Conservation (phyloP, 2,888 invertebrate genomes). For the Oithona nana region DNA sequence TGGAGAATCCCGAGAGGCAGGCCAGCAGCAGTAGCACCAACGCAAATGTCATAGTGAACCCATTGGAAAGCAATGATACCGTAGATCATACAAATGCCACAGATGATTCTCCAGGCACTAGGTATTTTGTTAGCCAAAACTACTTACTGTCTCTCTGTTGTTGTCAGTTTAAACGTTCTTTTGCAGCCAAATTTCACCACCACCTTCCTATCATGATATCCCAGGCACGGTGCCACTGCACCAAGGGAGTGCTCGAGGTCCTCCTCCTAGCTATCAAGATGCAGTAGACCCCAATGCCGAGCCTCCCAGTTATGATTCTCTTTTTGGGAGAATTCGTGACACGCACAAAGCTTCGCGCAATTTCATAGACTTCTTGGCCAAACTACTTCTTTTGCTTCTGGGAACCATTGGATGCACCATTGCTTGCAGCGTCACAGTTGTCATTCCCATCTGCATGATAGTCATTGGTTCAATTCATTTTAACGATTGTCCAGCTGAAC, state of each 20-base stretch:
- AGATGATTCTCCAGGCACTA: too few relatives aligned
- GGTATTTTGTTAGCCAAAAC: too few relatives aligned
- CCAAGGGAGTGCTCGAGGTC: conserved; percentile 9
- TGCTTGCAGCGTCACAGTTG: conserved; percentile 10
- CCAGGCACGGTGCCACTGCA: conserved; percentile 15
- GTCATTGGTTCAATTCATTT: conserved; percentile 12
- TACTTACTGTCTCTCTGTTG: too few relatives aligned
- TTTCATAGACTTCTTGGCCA: conserved; percentile 15
- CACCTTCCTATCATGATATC: conserved; percentile 15
- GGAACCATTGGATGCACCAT: conserved; percentile 15
- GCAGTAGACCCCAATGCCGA: conserved; percentile 16
- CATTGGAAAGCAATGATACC: too few relatives aligned
- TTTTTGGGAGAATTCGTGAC: conserved; percentile 16
- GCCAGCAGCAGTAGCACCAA: background rate
- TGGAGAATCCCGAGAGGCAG: background rate
- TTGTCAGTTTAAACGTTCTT: too few relatives aligned
- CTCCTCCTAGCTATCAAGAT: conserved; percentile 13
- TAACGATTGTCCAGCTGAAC: conserved; percentile 13
- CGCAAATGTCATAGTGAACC: background rate
- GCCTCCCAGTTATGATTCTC: conserved; percentile 12
- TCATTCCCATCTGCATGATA: conserved; percentile 15
- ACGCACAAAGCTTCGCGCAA: conserved; percentile 17
- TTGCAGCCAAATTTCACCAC: conserved; percentile 15
- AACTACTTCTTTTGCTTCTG: conserved; percentile 5
- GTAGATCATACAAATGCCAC: too few relatives aligned